A percentile compares a stretch with the other conserved stretches of the same genome.
phyloP scores from a whole-genome alignment of 2,113 vertebrate species.

The Hemiprocne comata region DNA sequence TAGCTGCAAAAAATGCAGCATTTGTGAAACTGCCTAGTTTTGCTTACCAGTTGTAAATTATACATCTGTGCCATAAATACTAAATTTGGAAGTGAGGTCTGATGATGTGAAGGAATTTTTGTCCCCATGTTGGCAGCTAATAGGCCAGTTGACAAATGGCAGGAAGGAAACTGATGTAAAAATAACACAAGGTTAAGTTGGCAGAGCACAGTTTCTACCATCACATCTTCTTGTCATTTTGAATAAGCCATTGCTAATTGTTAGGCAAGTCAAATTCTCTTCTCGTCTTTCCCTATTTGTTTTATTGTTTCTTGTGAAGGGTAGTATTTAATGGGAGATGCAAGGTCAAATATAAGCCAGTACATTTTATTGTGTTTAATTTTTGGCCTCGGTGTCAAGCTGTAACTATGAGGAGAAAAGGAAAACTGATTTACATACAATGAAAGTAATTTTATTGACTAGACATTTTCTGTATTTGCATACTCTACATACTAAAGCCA shows the following conservation, averaged over 20 bases:
- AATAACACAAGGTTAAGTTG: conserved; percentile 44
- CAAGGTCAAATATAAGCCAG: background rate
- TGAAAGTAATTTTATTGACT: background rate
- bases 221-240: conserved; percentile 15
- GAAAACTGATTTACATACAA: background rate
- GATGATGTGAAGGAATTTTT: conserved; percentile 4
- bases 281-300: background rate
- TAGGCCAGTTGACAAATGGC: conserved; percentile 13
- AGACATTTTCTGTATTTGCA: background rate
- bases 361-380: background rate
- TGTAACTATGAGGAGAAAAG: background rate
- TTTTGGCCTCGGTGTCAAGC: background rate
- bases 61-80: background rate
- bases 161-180: conserved; percentile 46
- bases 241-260: background rate
- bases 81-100: conserved; percentile 23
- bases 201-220: background rate
- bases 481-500: background rate
- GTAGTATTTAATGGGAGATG: background rate
- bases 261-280: background rate
- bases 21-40: background rate
- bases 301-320: background rate
- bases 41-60: background rate
- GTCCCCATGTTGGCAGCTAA: background rate
- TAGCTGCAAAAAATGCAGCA: background rate